Percentiles rank a stretch among this genome's conserved stretches.
phyloP scores from a whole-genome alignment of 2,797 vertebrate genomes.

The Etheostoma perlongum region DNA sequence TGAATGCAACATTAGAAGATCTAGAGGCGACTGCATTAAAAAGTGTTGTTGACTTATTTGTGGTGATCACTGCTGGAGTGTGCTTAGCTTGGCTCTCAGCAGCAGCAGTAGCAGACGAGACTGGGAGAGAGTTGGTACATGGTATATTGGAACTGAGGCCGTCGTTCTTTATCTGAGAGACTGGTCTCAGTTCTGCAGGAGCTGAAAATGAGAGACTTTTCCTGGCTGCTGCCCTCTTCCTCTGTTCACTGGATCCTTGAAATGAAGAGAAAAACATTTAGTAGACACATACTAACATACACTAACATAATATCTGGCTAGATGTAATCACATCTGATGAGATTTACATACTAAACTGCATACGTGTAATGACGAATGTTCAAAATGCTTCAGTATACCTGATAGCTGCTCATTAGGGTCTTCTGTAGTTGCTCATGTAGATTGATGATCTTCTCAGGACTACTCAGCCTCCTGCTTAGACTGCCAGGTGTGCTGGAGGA shows the following conservation, averaged over 20 bases:
- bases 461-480: slow-evolving; percentile 56
- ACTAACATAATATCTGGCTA: not conserved
- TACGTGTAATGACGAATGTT: not conserved
- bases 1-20: slow-evolving; percentile 52
- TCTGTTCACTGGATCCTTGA: slow-evolving; percentile 63
- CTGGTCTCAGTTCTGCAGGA: slow-evolving; percentile 26
- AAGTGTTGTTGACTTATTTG: slow-evolving; percentile 56
- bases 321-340: too few species aligned
- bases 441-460: slow-evolving; percentile 79
- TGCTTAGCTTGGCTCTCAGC: slow-evolving; percentile 22
- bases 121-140: slow-evolving; percentile 19
- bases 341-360: not conserved
- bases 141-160: slow-evolving; percentile 5
- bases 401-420: slow-evolving; percentile 67
- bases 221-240: slow-evolving; percentile 58
- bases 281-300: not conserved
- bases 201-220: slow-evolving; percentile 48
- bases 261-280: slow-evolving; percentile 9
- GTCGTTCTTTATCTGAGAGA: slow-evolving; percentile 43
- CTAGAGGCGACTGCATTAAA: slow-evolving; percentile 66
- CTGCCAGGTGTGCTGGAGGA: not conserved
- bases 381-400: slow-evolving; percentile 62
- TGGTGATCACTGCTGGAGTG: slow-evolving; percentile 13
- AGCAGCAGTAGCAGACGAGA: slow-evolving; percentile 1
- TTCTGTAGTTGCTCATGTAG: slow-evolving; percentile 79